These are phyloP conservation scores for Flexamia atlantica DNA, from an alignment of 2,888 invertebrate genomes.

Conservation along the genomic window DNA sequence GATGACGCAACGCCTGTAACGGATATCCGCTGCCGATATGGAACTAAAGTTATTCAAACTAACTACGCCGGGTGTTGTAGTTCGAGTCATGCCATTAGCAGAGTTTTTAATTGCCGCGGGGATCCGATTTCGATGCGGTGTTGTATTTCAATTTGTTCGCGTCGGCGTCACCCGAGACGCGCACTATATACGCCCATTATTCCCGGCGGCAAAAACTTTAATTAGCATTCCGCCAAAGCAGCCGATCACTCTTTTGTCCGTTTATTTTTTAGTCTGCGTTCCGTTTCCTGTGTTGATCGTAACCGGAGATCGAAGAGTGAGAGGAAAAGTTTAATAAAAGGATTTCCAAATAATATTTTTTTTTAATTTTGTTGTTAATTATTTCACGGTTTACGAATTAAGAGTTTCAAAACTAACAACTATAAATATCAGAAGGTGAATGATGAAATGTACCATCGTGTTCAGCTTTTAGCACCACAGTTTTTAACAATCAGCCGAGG, in stretches of 20 bases:
- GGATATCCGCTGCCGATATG: conserved; percentile 29
- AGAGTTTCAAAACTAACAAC: too few relatives aligned
- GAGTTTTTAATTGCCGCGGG: conserved; percentile 50
- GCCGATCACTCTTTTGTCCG: conserved; percentile 10
- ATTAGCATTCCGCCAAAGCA: conserved; percentile 38
- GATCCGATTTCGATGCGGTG: conserved; percentile 53
- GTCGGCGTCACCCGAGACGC: conserved; percentile 40
- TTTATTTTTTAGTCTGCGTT: not conserved
- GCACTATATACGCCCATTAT: conserved; percentile 55
- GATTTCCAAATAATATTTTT: too few relatives aligned
- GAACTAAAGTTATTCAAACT: conserved; percentile 51
- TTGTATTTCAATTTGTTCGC: conserved; percentile 57
- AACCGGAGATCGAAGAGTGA: too few relatives aligned
- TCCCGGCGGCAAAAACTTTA: conserved; percentile 51
- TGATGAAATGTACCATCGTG: too few relatives aligned
- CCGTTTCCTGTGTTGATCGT: not conserved
- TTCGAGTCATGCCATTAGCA: conserved; percentile 53
- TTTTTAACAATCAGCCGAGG: too few relatives aligned
- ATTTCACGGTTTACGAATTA: too few relatives aligned
- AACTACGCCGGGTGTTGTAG: conserved; percentile 36
- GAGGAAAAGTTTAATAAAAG: too few relatives aligned
- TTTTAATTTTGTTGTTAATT: too few relatives aligned
- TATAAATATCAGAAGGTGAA: too few relatives aligned
- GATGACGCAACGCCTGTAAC: conserved; percentile 12
- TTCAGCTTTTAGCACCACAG: too few relatives aligned